phyloP scores from a whole-genome alignment of 2,888 invertebrate genomes.

The Caenorhabditis sp. region DNA sequence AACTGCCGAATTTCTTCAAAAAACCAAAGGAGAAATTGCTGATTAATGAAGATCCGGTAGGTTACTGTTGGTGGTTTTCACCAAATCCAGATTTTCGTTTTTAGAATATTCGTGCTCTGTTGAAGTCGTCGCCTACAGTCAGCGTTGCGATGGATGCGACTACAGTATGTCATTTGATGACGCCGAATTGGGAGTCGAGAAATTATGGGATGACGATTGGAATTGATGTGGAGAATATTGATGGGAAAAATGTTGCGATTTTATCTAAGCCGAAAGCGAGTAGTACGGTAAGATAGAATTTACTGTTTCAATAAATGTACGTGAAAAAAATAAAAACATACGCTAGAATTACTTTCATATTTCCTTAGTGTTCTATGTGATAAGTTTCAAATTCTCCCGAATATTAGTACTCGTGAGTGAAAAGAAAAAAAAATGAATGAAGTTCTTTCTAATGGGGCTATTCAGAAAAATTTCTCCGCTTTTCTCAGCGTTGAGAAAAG shows the following conservation, averaged over 20 bases:
- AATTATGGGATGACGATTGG: constrained; percentile 14
- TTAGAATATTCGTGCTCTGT: background rate
- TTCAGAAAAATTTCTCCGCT: too few species aligned
- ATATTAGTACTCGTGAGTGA: too few species aligned
- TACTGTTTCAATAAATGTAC: too few species aligned
- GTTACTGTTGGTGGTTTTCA: background rate
- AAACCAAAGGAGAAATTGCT: background rate
- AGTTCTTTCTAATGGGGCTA: too few species aligned
- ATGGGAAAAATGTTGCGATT: constrained; percentile 11
- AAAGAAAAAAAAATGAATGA: too few species aligned
- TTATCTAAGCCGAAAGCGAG: constrained; percentile 21
- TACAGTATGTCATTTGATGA: constrained; percentile 23
- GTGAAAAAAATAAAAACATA: too few species aligned
- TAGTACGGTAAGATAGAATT: constrained; percentile 2
- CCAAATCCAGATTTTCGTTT: too few species aligned
- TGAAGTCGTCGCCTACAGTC: background rate
- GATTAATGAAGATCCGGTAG: constrained; percentile 2
- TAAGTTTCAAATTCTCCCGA: too few species aligned
- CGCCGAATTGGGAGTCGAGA: constrained; percentile 21
- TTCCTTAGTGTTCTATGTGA: too few species aligned
- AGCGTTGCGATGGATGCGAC: constrained; percentile 30
- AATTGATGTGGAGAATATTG: constrained; percentile 3
- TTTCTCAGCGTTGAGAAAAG: too few species aligned
- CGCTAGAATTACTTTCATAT: too few species aligned
- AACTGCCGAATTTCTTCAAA: background rate